Evolutionary conservation across 2,797 vertebrate genomes (phyloP).

Genomic region (Clangula hyemalis): DNA sequence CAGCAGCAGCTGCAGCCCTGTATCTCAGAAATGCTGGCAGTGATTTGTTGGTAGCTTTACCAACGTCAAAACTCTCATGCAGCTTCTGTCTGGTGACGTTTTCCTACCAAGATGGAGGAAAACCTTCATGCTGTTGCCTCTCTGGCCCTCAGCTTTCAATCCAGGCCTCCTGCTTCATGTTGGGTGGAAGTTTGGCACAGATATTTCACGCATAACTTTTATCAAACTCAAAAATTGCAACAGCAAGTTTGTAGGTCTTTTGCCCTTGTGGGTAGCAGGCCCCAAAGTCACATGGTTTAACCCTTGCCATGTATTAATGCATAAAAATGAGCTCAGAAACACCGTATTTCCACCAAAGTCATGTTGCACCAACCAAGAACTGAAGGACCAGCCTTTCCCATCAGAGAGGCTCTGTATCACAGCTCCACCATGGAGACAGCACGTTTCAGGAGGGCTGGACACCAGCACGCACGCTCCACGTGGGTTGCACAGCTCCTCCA

Average conservation of each 20-base stretch:
- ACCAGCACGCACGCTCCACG: accelerated
- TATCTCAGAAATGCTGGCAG: background rate
- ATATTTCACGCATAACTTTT: background rate
- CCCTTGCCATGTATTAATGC: background rate
- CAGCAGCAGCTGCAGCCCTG: background rate
- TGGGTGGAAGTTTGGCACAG: background rate
- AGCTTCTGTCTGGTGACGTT: background rate
- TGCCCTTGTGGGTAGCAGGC: background rate
- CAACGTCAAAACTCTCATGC: background rate
- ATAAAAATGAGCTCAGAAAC: background rate
- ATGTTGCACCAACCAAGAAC: background rate
- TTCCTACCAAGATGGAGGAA: background rate
- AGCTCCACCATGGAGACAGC: background rate
- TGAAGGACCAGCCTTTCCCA: background rate
- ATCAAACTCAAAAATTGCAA: background rate
- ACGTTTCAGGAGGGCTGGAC: background rate
- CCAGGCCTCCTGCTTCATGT: background rate
- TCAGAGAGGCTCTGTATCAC: background rate
- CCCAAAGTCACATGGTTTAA: background rate
- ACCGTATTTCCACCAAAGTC: background rate
- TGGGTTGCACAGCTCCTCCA: background rate
- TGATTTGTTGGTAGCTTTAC: background rate
- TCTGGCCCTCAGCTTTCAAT: background rate
- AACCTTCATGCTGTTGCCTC: background rate
- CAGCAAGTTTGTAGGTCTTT: background rate